phyloP scores from a whole-genome alignment of 1,140 invertebrate genomes.

The Latrodectus geometricus region DNA sequence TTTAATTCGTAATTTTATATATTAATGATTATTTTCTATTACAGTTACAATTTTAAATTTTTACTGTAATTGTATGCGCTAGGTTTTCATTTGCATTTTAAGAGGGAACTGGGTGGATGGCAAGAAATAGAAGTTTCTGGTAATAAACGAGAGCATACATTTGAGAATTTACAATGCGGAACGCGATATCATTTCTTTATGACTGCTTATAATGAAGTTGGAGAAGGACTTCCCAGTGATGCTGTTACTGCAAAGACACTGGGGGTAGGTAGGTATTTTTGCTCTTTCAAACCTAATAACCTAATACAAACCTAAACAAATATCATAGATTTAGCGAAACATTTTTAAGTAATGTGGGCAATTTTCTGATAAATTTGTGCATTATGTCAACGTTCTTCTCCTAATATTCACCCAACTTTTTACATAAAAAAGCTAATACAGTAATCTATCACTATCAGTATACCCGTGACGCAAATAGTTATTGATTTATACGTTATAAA shows the following conservation, averaged over 20 bases:
- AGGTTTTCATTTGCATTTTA: slow-evolving; percentile 71
- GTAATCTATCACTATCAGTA: too few species aligned
- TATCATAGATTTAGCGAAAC: too few species aligned
- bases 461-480: too few species aligned
- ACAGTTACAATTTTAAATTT: not conserved
- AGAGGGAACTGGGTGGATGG: slow-evolving; percentile 75
- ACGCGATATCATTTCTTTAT: slow-evolving; percentile 88
- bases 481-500: too few species aligned
- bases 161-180: slow-evolving; percentile 82
- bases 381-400: too few species aligned
- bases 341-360: too few species aligned
- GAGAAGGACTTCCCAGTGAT: slow-evolving; percentile 83
- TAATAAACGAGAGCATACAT: slow-evolving; percentile 22
- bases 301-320: too few species aligned
- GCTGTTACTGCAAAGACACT: slow-evolving; percentile 73
- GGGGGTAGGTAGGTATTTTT: slow-evolving; percentile 71
- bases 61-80: not conserved
- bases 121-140: slow-evolving; percentile 67
- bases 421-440: too few species aligned
- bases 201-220: slow-evolving; percentile 88
- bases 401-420: too few species aligned
- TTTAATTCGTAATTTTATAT: not conserved
- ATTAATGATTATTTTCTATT: not conserved
- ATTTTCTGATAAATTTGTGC: too few species aligned
- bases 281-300: not conserved